phyloP scores from a whole-genome alignment of 2,113 vertebrate species.

The Cygnus atratus region DNA sequence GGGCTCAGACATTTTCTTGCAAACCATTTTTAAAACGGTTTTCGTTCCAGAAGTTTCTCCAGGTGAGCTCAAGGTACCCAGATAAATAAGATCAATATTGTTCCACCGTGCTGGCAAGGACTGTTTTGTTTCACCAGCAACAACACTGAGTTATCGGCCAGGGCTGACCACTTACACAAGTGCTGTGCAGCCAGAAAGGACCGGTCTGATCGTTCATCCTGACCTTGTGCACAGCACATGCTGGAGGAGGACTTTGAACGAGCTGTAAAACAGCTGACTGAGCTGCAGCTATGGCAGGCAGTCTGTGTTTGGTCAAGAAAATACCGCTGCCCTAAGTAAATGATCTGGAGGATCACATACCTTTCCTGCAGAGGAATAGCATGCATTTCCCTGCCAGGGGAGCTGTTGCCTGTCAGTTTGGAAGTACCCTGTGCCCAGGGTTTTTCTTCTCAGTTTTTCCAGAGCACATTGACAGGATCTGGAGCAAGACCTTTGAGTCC shows the following conservation, averaged over 20 bases:
- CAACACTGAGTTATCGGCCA: not conserved
- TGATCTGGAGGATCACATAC: not conserved
- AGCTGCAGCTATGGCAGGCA: not conserved
- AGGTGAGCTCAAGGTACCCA: not conserved
- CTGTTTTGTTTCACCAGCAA: not conserved
- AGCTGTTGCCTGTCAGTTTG: not conserved
- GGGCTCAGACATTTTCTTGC: not conserved
- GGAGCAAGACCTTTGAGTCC: not conserved
- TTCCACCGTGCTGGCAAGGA: not conserved
- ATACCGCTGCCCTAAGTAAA: not conserved
- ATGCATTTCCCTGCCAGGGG: not conserved
- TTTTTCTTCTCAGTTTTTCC: not conserved
- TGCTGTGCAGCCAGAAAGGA: not conserved
- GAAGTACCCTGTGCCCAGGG: not conserved
- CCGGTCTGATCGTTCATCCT: not conserved
- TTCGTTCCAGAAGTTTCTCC: not conserved
- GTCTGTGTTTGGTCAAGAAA: not conserved
- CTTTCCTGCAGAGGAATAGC: not conserved
- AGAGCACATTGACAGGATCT: not conserved
- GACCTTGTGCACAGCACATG: not conserved
- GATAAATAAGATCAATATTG: not conserved
- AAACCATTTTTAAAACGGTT: not conserved
- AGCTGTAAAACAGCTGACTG: not conserved
- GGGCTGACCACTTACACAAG: not conserved
- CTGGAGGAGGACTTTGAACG: not conserved